Base-by-base conservation (phyloP, 92 coral and sea anemone species). In the Pocillopora grandis region DNA sequence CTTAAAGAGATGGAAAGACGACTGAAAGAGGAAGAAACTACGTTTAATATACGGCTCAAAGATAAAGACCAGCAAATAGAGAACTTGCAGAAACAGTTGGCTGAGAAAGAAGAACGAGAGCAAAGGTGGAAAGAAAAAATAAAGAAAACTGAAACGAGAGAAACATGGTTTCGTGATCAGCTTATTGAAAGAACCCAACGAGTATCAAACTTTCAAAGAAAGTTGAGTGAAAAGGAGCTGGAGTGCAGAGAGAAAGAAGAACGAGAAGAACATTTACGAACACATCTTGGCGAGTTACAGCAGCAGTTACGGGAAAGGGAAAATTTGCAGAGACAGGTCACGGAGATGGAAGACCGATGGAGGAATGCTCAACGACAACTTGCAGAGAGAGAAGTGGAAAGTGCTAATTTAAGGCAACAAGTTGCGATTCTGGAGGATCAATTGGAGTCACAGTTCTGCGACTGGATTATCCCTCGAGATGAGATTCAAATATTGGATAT, bases 391-490 rank as follows among this genome's bases (percentile, higher is more conserved):
- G 75, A 66, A 68, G 76, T 0, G 58, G 37, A 56, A 19, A 49
- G n/a, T 16, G 61, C 66, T n/a, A 77, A 88, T 12, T 27, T 70
- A 66, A 75, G 72, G 49, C 13, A 72, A 77, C 76, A 61, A 42
- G 12, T 83, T 12, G 52, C 48, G 15, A 59, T 1, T 9, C 33
- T 14, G 14, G 52, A 42, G 52, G 52, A 42, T 42, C 0, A 7
- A 42, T 42, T 42, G 8, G 78, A 77, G 9, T 77, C 72, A 65
- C 37, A 27, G 20, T 52, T 84, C 19, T 61, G 72, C 8, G 96
- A 90, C 74, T 93, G 97, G 97, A 86, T 87, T 0, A 78, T 93
- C 63, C 21, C 66, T 27, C 89, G 97, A 12, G 85, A 88, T 66
- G 97, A 90, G 71, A 90, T 93, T 69, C 77, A 71, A 21, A 62